Evolutionary conservation across 2,888 invertebrate species (phyloP).

Genomic region (Pardosa pseudoannulata): DNA sequence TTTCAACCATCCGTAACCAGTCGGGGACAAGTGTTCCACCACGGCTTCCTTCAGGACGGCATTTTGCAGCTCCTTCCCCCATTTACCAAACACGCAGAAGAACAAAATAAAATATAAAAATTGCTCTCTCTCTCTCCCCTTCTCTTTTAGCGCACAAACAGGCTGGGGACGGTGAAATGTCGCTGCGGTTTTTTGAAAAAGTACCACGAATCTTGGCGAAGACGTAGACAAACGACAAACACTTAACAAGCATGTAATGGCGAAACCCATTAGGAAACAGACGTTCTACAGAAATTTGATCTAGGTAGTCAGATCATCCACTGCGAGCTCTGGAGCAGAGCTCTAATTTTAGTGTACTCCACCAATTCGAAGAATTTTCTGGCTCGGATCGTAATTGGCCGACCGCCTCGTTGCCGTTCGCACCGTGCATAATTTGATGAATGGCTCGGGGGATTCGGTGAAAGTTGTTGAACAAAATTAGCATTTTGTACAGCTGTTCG

Average conservation of each 20-base stretch:
- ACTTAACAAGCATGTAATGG: slow-evolving; percentile 64
- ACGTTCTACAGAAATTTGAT: slow-evolving; percentile 47
- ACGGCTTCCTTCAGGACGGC: not conserved
- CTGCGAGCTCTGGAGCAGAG: slow-evolving; percentile 1
- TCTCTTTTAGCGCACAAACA: not conserved
- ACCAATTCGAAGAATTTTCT: slow-evolving; percentile 64
- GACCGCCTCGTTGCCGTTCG: slow-evolving; percentile 60
- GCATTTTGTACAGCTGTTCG: slow-evolving; percentile 65
- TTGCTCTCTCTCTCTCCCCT: not conserved
- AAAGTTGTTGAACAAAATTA: slow-evolving; percentile 56
- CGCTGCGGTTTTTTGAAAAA: slow-evolving; percentile 33
- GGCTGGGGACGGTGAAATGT: slow-evolving; percentile 19
- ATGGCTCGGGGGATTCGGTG: slow-evolving; percentile 64
- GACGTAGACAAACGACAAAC: slow-evolving; percentile 56
- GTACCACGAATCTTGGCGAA: slow-evolving; percentile 17
- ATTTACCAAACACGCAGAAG: not conserved
- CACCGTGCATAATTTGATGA: slow-evolving; percentile 71
- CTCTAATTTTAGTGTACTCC: slow-evolving; percentile 64
- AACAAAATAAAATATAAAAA: not conserved
- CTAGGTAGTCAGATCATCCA: slow-evolving; percentile 37
- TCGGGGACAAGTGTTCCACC: slow-evolving; percentile 6
- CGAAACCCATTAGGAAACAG: slow-evolving; percentile 52
- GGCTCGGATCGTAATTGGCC: slow-evolving; percentile 56
- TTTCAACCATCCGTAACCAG: slow-evolving; percentile 61
- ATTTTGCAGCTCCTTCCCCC: not conserved